Percentiles rank a stretch among this genome's conserved stretches.
These are phyloP conservation scores for Mesorhabditis sp. DNA, from an alignment of 2,888 invertebrate species.

Conservation along the genomic window DNA sequence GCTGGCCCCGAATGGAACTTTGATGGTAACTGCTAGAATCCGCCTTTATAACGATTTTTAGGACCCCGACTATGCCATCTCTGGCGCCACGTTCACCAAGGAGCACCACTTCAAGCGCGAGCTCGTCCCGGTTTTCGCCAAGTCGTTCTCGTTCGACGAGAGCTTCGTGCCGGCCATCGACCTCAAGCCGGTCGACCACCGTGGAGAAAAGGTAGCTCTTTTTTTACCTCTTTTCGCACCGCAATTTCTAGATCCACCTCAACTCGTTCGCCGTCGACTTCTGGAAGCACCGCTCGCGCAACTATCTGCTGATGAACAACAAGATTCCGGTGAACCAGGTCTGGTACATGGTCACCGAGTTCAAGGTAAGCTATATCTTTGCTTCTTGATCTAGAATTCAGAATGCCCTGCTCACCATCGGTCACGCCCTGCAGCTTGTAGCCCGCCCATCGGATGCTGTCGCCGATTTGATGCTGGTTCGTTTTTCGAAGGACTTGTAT, in stretches of 20 bases:
- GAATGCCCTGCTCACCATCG: conserved; percentile 36
- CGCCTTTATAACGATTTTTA: too few species aligned
- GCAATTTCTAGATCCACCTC: conserved; percentile 30
- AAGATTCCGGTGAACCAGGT: conserved; percentile 33
- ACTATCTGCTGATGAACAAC: conserved; percentile 33
- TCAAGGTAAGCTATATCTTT: conserved; percentile 32
- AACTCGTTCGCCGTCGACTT: conserved; percentile 55
- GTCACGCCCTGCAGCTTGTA: conserved; percentile 36
- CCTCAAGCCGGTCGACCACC: conserved; percentile 38
- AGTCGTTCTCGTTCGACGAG: conserved; percentile 35
- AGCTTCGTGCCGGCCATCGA: conserved; percentile 39
- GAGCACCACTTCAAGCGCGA: too few species aligned
- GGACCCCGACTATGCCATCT: too few species aligned
- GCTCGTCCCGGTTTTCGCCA: conserved; percentile 31
- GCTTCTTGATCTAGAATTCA: conserved; percentile 14
- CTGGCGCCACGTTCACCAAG: too few species aligned
- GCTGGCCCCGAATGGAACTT: too few species aligned
- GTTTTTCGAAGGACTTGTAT: too few species aligned
- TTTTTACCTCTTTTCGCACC: background rate
- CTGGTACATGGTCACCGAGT: conserved; percentile 49
- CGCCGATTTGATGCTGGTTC: conserved; percentile 16
- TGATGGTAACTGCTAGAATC: too few species aligned
- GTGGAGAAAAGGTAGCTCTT: conserved; percentile 34
- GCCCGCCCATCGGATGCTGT: conserved; percentile 44
- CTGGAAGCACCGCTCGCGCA: conserved; percentile 42